Evolutionary conservation across 2,888 invertebrate genomes (phyloP).

Genomic region (Aporophyla lueneburgensis): DNA sequence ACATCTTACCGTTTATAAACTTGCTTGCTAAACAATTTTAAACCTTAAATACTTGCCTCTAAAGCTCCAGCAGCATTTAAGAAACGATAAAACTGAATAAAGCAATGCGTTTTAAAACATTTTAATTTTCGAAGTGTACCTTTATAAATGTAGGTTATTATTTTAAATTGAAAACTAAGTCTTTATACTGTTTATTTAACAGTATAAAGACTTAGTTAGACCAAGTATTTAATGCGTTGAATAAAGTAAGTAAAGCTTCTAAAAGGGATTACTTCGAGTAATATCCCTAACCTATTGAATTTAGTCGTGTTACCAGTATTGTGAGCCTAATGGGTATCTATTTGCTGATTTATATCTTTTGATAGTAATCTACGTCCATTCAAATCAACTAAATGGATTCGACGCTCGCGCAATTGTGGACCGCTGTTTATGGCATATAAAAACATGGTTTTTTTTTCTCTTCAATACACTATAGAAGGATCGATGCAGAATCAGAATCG

Average conservation of each 20-base stretch:
- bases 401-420: slow-evolving; percentile 77
- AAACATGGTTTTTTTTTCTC: slow-evolving; percentile 68
- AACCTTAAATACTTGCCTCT: slow-evolving; percentile 66
- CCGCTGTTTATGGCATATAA: slow-evolving; percentile 74
- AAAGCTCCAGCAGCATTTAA: slow-evolving; percentile 54
- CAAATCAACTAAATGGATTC: slow-evolving; percentile 81
- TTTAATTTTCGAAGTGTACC: slow-evolving; percentile 87
- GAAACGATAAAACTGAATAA: slow-evolving; percentile 52
- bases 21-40: slow-evolving; percentile 69
- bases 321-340: slow-evolving; percentile 80
- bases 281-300: slow-evolving; percentile 74
- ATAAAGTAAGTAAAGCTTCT: slow-evolving; percentile 52
- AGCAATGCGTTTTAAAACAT: slow-evolving; percentile 80
- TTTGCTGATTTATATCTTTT: slow-evolving; percentile 84
- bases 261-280: slow-evolving; percentile 60
- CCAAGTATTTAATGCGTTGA: slow-evolving; percentile 61
- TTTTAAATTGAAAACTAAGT: slow-evolving; percentile 73
- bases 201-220: too few species aligned
- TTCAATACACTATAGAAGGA: slow-evolving; percentile 62
- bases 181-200: slow-evolving; percentile 63
- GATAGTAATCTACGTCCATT: slow-evolving; percentile 83
- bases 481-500: slow-evolving; percentile 74
- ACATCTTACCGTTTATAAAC: slow-evolving; percentile 73
- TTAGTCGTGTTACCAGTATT: slow-evolving; percentile 76
- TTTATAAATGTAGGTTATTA: slow-evolving; percentile 81